Percentiles rank a stretch among this genome's conserved stretches.
Evolutionary conservation across 2,113 vertebrate genomes (phyloP).

Genomic region (Sterrhoptilus dennistouni): DNA sequence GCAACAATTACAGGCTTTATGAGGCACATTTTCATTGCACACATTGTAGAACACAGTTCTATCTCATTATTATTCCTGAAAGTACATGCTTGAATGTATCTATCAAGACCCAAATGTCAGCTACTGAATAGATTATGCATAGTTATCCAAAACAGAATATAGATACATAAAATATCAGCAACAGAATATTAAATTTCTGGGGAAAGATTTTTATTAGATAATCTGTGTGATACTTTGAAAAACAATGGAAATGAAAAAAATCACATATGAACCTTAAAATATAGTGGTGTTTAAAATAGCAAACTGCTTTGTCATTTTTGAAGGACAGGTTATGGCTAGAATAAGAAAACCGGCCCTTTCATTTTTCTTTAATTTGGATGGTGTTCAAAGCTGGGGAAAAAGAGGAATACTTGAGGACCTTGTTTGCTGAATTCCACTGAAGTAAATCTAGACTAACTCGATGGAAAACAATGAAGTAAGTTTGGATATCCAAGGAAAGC

Average conservation of each 20-base stretch:
- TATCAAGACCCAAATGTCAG: slow-evolving; percentile 70
- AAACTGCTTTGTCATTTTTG: not conserved
- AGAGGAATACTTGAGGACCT: not conserved
- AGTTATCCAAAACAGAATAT: slow-evolving; percentile 61
- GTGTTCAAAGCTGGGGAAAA: not conserved
- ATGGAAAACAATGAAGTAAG: not conserved
- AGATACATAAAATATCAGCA: slow-evolving; percentile 58
- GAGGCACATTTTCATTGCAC: slow-evolving; percentile 63
- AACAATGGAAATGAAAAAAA: slow-evolving; percentile 29
- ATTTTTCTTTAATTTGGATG: slow-evolving; percentile 7
- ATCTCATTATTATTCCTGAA: slow-evolving; percentile 54
- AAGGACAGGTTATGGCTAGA: not conserved
- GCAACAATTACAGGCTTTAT: slow-evolving; percentile 60
- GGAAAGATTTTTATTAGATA: slow-evolving; percentile 61
- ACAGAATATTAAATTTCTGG: slow-evolving; percentile 47
- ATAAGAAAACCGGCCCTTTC: not conserved
- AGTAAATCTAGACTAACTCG: not conserved
- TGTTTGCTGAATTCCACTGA: not conserved
- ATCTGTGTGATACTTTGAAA: slow-evolving; percentile 19
- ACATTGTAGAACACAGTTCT: slow-evolving; percentile 52
- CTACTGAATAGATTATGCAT: slow-evolving; percentile 54
- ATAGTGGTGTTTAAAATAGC: not conserved
- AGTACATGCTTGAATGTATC: slow-evolving; percentile 65
- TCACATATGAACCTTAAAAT: not conserved
- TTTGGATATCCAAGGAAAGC: not conserved